A percentile compares a stretch with the other conserved stretches of the same genome.
These are phyloP conservation scores for Congeria kusceri DNA, from an alignment of 2,888 invertebrate species.

Conservation along the genomic window DNA sequence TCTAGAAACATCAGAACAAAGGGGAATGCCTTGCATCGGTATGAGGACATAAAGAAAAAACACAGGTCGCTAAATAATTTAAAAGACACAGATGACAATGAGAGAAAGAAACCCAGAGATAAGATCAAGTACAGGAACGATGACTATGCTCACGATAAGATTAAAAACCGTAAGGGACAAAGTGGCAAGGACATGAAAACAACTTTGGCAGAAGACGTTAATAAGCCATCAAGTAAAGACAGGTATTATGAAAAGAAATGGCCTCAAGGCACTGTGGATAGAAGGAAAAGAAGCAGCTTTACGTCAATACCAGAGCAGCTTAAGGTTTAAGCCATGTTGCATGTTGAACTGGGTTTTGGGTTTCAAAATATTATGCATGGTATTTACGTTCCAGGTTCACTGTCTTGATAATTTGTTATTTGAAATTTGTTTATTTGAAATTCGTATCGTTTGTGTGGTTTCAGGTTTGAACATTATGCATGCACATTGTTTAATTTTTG, in stretches of 20 bases:
- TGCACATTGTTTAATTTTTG: too few species aligned
- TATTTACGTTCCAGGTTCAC: too few species aligned
- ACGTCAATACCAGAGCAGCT: conserved; percentile 29
- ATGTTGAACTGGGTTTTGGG: too few species aligned
- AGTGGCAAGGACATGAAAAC: background rate
- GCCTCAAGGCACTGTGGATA: conserved; percentile 32
- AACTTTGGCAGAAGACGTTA: background rate
- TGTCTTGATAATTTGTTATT: too few species aligned
- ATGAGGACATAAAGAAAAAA: background rate
- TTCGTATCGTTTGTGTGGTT: too few species aligned
- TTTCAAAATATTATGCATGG: too few species aligned
- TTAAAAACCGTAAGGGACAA: conserved; percentile 27
- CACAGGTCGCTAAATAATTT: background rate
- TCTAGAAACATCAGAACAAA: background rate
- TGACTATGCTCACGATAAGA: conserved; percentile 52
- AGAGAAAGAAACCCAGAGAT: conserved; percentile 19
- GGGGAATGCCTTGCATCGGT: background rate
- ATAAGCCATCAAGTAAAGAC: conserved; percentile 14
- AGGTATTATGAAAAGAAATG: conserved; percentile 40
- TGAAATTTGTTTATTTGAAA: too few species aligned
- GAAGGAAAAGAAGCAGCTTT: conserved; percentile 49
- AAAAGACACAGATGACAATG: background rate
- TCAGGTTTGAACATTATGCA: too few species aligned
- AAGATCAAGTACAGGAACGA: conserved; percentile 44
- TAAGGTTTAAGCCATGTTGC: too few species aligned